Base-by-base conservation (phyloP, 2,888 invertebrate species). In the Gisinianus flammeolus region DNA sequence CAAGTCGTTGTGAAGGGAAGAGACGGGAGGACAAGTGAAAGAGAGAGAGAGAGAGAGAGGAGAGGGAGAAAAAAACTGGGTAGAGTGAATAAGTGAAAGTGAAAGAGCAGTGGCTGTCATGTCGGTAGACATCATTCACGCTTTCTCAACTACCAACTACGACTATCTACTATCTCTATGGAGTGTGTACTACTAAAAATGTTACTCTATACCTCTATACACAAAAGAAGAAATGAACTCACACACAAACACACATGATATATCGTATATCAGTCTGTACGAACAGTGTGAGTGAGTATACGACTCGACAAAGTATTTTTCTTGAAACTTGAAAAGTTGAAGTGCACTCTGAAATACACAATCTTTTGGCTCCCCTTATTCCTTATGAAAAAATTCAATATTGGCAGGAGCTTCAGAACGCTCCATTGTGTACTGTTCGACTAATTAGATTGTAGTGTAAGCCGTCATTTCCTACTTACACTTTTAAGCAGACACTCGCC, bases 111-210 rank as follows among this genome's bases (percentile, higher is more conserved):
- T 33, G 33, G 8, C 31, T 31, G 67, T 67, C 31, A 30, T 67
- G 67, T 67, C 1, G n/a, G 31, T 22, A 67, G 16, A 67, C 67
- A 67, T 67, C 67, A 67, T 67, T 67, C 67, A 67, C 67, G n/a
- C 67, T 67, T 33, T 67, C 24, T 4, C 24, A 26, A 6, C 56
- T 58, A 44, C 54, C 54, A 54, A 54, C n/a, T 54, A 54, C 16
- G 16, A 54, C n/a, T 54, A 44, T 44, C 6, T 44, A 44, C 16
- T 44, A 44, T 44, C 16, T 44, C 44, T 44, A 44, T 16, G n/a
- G n/a, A n/a, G n/a, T n/a, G n/a, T n/a, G n/a, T n/a, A n/a, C n/a
- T n/a, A n/a, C n/a, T n/a, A n/a, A n/a, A n/a, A n/a, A 6, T 44
- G 8, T 44, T 16, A 8, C 3, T 58, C 5, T 58, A 8, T n/a